Evolutionary conservation across 2,888 invertebrate genomes (phyloP).

Genomic region (Apeira syringaria): DNA sequence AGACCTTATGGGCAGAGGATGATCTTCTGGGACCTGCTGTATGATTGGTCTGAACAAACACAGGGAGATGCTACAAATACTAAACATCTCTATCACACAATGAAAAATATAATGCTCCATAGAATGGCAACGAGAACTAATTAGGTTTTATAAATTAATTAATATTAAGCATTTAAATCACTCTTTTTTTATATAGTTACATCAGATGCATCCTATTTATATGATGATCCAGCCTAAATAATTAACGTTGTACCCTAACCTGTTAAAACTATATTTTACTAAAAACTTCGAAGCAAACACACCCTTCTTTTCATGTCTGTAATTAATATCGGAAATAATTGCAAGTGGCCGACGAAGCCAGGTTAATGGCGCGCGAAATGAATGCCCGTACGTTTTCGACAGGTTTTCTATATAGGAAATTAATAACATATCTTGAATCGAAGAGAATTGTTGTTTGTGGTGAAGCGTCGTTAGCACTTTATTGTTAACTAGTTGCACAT

Average conservation of each 20-base stretch:
- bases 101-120: neutral
- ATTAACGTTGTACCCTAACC: too few species aligned
- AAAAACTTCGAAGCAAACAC: too few species aligned
- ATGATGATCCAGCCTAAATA: too few species aligned
- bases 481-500: neutral
- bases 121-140: too few species aligned
- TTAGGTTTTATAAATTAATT: too few species aligned
- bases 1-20: slow-evolving; percentile 44
- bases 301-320: slow-evolving; percentile 7
- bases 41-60: slow-evolving; percentile 32
- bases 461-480: neutral
- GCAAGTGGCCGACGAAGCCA: slow-evolving; percentile 13
- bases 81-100: neutral
- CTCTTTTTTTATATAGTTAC: too few species aligned
- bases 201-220: too few species aligned
- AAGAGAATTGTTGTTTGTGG: neutral
- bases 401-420: slow-evolving; percentile 32
- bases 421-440: slow-evolving; percentile 19
- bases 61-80: slow-evolving; percentile 1
- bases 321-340: slow-evolving; percentile 21
- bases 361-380: slow-evolving; percentile 33
- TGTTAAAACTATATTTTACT: too few species aligned
- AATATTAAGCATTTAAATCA: too few species aligned
- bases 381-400: slow-evolving; percentile 31
- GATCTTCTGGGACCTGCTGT: slow-evolving; percentile 54